These are phyloP conservation scores for Parauchenoglanis punctatus DNA, from an alignment of 2,797 vertebrate genomes.

Conservation along the genomic window DNA sequence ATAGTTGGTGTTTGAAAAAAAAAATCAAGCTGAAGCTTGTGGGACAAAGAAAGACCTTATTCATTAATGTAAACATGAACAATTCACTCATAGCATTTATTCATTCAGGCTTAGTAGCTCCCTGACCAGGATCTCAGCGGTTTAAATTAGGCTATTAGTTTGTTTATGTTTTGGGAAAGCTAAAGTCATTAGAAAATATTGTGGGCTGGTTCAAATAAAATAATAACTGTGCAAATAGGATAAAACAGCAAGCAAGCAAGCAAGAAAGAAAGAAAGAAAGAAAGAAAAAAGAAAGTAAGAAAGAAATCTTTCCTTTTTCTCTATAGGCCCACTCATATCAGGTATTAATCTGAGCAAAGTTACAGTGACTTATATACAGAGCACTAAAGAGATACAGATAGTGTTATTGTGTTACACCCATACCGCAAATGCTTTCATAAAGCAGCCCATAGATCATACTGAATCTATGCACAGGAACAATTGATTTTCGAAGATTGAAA, in stretches of 20 bases:
- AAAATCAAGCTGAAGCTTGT: not conserved
- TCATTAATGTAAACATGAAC: not conserved
- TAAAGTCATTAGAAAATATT: not conserved
- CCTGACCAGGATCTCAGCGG: not conserved
- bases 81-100: not conserved
- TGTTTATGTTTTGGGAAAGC: not conserved
- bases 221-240: not conserved
- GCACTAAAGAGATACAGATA: not conserved
- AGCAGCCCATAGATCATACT: not conserved
- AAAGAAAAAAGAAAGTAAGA: conserved; percentile 3
- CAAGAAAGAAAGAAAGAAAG: not conserved
- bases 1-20: not conserved
- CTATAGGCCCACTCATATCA: not conserved
- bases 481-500: too few species aligned
- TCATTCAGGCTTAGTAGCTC: not conserved
- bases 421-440: not conserved
- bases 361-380: not conserved
- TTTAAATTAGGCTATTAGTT: not conserved
- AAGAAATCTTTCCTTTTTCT: not conserved
- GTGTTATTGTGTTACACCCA: not conserved
- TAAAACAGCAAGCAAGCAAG: too few species aligned
- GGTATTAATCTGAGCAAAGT: not conserved
- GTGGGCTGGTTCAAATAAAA: not conserved
- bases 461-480: not conserved
- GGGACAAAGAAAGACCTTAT: not conserved